These are phyloP conservation scores for Drosophila tani DNA, from an alignment of 1,140 invertebrate genomes.

Conservation along the genomic window DNA sequence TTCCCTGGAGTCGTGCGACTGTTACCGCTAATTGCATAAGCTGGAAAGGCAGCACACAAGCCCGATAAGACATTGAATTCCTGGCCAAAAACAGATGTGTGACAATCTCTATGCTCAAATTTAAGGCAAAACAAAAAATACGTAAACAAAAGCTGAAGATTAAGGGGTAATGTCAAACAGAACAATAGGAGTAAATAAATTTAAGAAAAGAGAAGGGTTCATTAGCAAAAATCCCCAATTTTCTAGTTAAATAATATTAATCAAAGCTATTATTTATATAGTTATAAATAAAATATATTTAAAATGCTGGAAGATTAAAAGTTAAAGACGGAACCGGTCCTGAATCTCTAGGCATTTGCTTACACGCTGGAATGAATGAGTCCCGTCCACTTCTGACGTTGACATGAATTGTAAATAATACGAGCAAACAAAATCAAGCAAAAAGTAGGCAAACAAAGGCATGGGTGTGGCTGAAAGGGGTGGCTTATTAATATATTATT, in stretches of 20 bases:
- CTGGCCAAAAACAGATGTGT: constrained; percentile 4
- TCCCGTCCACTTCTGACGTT: constrained; percentile 35
- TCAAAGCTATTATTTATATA: no score
- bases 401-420: constrained; percentile 71
- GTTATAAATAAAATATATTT: not conserved
- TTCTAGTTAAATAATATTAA: no score
- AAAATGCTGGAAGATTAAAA: not conserved
- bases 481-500: not conserved
- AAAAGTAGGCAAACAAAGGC: constrained; percentile 17
- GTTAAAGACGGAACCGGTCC: constrained; percentile 5
- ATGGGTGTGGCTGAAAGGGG: not conserved
- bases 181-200: not conserved
- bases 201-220: not conserved
- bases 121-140: not conserved
- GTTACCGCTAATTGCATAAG: constrained; percentile 4
- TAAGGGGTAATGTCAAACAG: not conserved
- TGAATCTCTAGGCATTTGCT: constrained; percentile 26
- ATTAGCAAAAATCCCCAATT: not conserved
- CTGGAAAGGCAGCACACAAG: constrained; percentile 2
- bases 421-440: constrained; percentile 58
- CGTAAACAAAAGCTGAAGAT: constrained; percentile 6
- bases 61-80: not conserved
- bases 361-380: constrained; percentile 46
- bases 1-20: not conserved
- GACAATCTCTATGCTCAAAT: not conserved